Evolutionary conservation across 2,797 vertebrate species (phyloP), one percentile per base, ranked within the genome.

Genomic region (Ibycter americanus): DNA sequence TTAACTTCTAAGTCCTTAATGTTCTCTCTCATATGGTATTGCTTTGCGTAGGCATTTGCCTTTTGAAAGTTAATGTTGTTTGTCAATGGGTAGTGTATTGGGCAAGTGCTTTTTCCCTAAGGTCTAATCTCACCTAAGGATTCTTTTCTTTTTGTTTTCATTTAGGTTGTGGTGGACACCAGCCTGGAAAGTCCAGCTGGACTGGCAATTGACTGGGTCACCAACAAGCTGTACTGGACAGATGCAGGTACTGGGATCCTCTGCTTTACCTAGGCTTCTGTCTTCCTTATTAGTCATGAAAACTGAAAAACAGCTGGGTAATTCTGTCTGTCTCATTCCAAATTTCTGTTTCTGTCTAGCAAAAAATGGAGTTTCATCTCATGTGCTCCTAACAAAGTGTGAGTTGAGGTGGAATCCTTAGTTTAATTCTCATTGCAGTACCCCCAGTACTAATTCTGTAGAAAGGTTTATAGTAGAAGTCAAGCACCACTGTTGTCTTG

Each of bases 101-200:
- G 14, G 26, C 32, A 54, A n/a, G 9, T 42, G 25, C 14, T 79
- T 47, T 72, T n/a, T 58, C 32, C 6, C 23, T 38, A 22, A 85
- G 32, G 22, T 89, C 46, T 90, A 44, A 72, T 90, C 47, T 83
- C 80, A 62, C 46, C 46, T 70, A 21, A 59, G 8, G 13, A 40
- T 42, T 49, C 76, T 90, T 91, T 96, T 72, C 6, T 56, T 97
- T 91, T 96, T 83, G 29, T 96, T 98, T 94, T 89, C 81, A 52
- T 91, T 87, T 96, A 99, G 99, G 98, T 99, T 97, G 99, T 99
- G 87, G 99, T 99, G 94, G 99, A 99, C 91, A 99, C 99, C 80
- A 99, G 99, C 97, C 97, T 99, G 96, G 99, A 99, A 98, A 99
- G 99, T 89, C 99, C 99, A 29, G 99, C 99, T 38, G 99, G 99